Conservation (phyloP, 2,113 vertebrate genomes). For the Junco hyemalis region DNA sequence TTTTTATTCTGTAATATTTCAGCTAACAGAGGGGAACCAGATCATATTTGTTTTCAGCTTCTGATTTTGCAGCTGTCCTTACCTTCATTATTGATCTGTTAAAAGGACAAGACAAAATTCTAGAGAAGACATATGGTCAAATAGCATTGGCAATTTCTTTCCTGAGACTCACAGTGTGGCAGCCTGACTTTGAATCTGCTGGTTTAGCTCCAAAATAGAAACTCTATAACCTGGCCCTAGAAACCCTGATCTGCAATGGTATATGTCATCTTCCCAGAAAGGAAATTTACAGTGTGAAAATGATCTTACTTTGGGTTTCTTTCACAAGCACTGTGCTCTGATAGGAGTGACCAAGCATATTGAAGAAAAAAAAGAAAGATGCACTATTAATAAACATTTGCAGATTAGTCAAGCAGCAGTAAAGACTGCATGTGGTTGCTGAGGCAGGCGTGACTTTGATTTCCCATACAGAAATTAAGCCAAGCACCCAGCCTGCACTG, state of each 20-base stretch:
- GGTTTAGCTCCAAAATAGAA: background rate
- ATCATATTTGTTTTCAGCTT: background rate
- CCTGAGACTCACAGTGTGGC: background rate
- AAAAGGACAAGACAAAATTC: constrained; percentile 14
- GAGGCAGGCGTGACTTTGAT: background rate
- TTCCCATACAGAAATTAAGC: background rate
- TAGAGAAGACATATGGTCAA: background rate
- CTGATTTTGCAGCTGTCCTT: background rate
- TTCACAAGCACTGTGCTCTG: background rate
- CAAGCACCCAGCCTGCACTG: background rate
- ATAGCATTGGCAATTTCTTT: background rate
- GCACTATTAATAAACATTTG: constrained; percentile 9
- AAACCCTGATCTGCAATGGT: background rate
- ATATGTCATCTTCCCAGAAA: background rate
- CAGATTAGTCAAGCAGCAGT: background rate
- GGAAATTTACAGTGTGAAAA: background rate
- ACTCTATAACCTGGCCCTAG: background rate
- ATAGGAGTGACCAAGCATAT: background rate
- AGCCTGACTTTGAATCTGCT: background rate
- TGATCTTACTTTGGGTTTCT: background rate
- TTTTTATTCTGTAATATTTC: background rate
- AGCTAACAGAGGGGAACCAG: background rate
- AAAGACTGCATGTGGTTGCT: background rate
- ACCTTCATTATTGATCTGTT: background rate
- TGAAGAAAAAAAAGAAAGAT: background rate